Evolutionary conservation across 2,113 vertebrate genomes (phyloP), one percentile per base, ranked within the genome.

Genomic region (Hyperopisus bebe): DNA sequence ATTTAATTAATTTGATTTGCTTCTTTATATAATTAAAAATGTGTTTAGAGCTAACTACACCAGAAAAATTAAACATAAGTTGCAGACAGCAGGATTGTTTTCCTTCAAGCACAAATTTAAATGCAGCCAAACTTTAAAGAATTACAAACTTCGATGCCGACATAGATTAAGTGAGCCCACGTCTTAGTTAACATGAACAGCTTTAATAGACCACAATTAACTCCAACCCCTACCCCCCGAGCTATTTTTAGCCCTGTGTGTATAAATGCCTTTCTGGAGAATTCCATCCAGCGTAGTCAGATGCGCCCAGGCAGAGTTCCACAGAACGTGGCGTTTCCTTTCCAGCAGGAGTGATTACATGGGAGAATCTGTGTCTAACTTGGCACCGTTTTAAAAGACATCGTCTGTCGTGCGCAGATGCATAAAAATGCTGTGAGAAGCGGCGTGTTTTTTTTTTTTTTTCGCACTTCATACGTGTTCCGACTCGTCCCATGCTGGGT

Each of bases 281-380:
- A 88, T 90, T 90, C 86, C 70, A 47, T 55, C 21, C 35, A 5
- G 70, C 24, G n/a, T 74, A 87, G 86, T 90, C 89, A 88, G 53
- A 86, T 74, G 51, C 48, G 80, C 31, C 53, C 17, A 82, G 70
- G 48, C 89, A 47, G 1, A 44, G 48, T 66, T 46, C 47, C 85
- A 88, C 86, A 87, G 47, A 50, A 53, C 27, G 62, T 24, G 19
- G 77, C 66, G 31, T 88, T 74, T 74, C 70, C 50, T 83, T 84
- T 42, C 85, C n/a, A 31, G 48, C 24, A 46, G 50, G 31, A 2
- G 21, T n/a, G n/a, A 80, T 4, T 24, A 35, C 77, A n/a, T 82
- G 48, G 17, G 35, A 35, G 70, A 27, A 19, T 89, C n/a, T 51
- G 62, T 21, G 88, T 48, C 21, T 44, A 19, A 82, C 77, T 44